Conservation (phyloP, 2,113 vertebrate species). For the Baryphthengus martii region DNA sequence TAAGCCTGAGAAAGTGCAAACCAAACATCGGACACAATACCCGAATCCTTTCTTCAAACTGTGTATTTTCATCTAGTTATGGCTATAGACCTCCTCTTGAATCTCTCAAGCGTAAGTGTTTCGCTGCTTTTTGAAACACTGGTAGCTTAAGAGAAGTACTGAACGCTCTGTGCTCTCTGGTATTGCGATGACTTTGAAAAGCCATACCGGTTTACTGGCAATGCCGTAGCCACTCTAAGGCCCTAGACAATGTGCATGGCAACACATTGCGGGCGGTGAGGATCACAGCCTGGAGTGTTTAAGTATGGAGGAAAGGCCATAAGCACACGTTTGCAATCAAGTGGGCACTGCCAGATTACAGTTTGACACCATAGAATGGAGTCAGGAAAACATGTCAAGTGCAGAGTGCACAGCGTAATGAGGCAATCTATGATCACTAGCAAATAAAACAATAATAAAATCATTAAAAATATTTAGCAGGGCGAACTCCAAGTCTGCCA, state of each 20-base stretch:
- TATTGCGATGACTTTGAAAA: not conserved
- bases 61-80: not conserved
- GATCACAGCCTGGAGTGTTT: not conserved
- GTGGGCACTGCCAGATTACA: not conserved
- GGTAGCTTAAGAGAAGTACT: not conserved
- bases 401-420: not conserved
- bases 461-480: not conserved
- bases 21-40: not conserved
- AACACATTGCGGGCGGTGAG: not conserved
- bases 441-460: not conserved
- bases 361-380: not conserved
- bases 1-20: not conserved
- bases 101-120: not conserved
- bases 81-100: not conserved
- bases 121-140: not conserved
- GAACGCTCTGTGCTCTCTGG: not conserved
- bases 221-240: not conserved
- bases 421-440: not conserved
- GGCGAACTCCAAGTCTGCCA: not conserved
- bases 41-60: not conserved
- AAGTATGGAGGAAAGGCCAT: not conserved
- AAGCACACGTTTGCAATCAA: not conserved
- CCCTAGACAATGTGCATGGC: not conserved
- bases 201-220: not conserved
- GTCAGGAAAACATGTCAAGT: not conserved